A percentile compares a stretch with the other conserved stretches of the same genome.
Conservation (phyloP, 2,797 vertebrate species). For the Coluber constrictor region DNA sequence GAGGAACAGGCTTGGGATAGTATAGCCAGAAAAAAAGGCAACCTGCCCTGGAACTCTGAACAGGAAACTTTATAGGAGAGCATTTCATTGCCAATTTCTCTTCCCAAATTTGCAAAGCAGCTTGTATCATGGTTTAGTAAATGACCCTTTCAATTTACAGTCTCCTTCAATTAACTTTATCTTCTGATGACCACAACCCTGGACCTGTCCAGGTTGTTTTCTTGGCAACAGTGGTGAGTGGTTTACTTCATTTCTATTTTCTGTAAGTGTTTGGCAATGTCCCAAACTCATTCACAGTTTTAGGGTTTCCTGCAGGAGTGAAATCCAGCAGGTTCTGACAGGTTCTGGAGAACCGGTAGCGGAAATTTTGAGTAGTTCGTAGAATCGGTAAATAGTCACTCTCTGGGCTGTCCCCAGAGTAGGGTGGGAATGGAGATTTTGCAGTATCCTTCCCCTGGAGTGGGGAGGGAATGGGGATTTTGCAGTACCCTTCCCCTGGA, state of each 20-base stretch:
- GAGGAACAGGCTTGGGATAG: no score
- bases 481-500: no score
- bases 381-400: no score
- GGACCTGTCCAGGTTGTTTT: not conserved
- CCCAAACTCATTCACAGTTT: not conserved
- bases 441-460: no score
- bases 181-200: not conserved
- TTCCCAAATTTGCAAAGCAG: not conserved
- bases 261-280: not conserved
- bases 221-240: not conserved
- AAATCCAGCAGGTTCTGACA: no score
- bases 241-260: not conserved
- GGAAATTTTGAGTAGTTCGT: no score
- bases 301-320: not conserved
- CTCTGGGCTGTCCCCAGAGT: no score
- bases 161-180: not conserved
- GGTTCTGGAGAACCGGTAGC: no score
- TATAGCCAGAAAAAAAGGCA: no score
- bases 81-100: not conserved
- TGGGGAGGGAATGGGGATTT: no score
- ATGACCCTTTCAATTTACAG: not conserved
- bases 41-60: not conserved
- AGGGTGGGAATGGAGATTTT: no score
- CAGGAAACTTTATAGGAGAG: not conserved
- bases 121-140: not conserved